Evolutionary conservation across 2,888 invertebrate genomes (phyloP).

Genomic region (Habrosyne pyritoides): DNA sequence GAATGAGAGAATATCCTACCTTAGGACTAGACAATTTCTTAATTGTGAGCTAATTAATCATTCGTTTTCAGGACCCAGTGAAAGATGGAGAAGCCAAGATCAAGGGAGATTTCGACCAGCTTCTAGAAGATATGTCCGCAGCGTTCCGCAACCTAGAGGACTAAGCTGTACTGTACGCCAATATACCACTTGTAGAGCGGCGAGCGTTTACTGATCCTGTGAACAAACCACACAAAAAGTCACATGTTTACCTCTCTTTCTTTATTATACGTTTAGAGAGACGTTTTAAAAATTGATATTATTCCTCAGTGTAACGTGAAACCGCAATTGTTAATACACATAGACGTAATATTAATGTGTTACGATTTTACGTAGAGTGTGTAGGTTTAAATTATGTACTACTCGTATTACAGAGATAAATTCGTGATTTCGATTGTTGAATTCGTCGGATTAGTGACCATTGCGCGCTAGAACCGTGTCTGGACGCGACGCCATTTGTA

Average conservation of each 20-base stretch:
- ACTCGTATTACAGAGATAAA: conserved; percentile 48
- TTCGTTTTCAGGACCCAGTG: conserved; percentile 92
- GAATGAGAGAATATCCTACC: too few species aligned
- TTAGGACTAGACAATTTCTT: too few species aligned
- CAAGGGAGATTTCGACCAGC: conserved; percentile 97
- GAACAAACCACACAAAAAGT: neutral
- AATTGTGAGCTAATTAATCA: neutral
- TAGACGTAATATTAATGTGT: conserved; percentile 51
- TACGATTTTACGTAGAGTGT: conserved; percentile 50
- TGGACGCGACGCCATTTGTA: conserved; percentile 35
- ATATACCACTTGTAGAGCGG: neutral
- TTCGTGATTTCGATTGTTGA: conserved; percentile 56
- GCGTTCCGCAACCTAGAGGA: conserved; percentile 99
- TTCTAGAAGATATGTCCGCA: conserved; percentile 98
- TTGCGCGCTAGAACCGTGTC: conserved; percentile 12
- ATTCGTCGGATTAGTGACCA: conserved; percentile 18
- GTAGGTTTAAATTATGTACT: conserved; percentile 46
- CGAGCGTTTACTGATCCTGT: conserved; percentile 4
- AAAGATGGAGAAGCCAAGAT: conserved; percentile 99
- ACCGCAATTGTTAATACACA: conserved; percentile 39
- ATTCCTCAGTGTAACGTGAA: conserved; percentile 12
- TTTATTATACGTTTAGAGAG: neutral
- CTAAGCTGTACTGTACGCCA: conserved; percentile 75
- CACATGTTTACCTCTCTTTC: neutral
- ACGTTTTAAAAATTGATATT: neutral